Conservation (phyloP, 2,113 vertebrate species). For the Dasyprocta punctata region DNA sequence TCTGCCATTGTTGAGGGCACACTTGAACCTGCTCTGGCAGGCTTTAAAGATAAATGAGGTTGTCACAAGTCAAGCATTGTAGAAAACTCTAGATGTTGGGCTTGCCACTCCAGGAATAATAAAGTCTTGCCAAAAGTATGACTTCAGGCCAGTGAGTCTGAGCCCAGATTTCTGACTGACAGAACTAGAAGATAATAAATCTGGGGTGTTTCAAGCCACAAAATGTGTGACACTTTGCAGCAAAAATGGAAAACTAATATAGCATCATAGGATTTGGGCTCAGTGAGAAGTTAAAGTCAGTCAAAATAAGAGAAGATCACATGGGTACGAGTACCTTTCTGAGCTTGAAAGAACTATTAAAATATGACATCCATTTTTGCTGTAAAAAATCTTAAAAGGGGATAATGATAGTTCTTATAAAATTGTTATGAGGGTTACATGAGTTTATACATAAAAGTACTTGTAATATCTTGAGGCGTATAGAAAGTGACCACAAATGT, state of each 20-base stretch:
- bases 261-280: neutral
- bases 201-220: neutral
- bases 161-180: neutral
- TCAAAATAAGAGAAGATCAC: neutral
- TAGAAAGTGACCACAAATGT: neutral
- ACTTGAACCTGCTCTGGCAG: neutral
- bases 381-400: neutral
- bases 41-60: neutral
- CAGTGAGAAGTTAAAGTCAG: neutral
- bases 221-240: neutral
- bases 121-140: neutral
- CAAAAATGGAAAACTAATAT: neutral
- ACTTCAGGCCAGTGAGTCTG: neutral
- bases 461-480: neutral
- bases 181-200: neutral
- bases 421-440: neutral
- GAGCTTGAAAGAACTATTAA: neutral
- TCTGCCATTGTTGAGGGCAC: neutral
- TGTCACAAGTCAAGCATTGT: neutral
- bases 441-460: neutral
- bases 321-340: neutral
- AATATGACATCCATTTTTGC: neutral
- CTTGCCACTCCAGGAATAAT: neutral
- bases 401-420: neutral
- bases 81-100: too few species aligned